Base-by-base conservation (phyloP, 2,888 invertebrate species). In the Dromius quadrimaculatus region DNA sequence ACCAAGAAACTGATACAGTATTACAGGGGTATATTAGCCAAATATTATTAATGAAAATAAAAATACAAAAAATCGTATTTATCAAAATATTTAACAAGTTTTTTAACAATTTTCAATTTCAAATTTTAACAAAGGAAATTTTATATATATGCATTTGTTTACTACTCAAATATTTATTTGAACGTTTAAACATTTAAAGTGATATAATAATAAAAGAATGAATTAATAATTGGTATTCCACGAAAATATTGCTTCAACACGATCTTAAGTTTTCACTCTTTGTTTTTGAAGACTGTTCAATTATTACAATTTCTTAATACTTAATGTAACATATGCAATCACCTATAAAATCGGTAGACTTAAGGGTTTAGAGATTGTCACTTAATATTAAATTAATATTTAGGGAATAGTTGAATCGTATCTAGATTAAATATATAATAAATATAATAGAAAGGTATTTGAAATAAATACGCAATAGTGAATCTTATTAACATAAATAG, bases 251-350 rank as follows among this genome's bases (percentile, higher is more conserved):
- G 68, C 68, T 59, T 68, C 43, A 59, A 68, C 68, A 68, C 68
- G 17, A 36, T 57, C 41, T 43, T 68, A 9, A 32, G 68, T 68
- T 68, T 19, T 23, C 57, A 68, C 68, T 19, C 59, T 68, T 59
- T 68, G 68, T 68, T 68, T 68, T 68, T 8, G 11, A 66, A 66
- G 23, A 80, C 78, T 79, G 81, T 79, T 79, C 82, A 82, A 79
- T 81, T 81, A 79, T 79, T 81, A 78, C 80, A 79, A 77, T 81
- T 81, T 80, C 81, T 81, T 79, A 82, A 81, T 78, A 81, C 82
- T 82, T 81, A 83, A 83, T 83, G 80, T 83, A 82, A 81, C 79
- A 78, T 78, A 78, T 80, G 78, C 80, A 81, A 80, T 80, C 81
- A 81, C 77, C 76, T 77, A 75, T 76, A 75, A 76, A 77, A 79